A percentile compares a stretch with the other conserved stretches of the same genome.
Evolutionary conservation across 2,797 vertebrate species (phyloP).

Genomic region (Rhynchotus rufescens): DNA sequence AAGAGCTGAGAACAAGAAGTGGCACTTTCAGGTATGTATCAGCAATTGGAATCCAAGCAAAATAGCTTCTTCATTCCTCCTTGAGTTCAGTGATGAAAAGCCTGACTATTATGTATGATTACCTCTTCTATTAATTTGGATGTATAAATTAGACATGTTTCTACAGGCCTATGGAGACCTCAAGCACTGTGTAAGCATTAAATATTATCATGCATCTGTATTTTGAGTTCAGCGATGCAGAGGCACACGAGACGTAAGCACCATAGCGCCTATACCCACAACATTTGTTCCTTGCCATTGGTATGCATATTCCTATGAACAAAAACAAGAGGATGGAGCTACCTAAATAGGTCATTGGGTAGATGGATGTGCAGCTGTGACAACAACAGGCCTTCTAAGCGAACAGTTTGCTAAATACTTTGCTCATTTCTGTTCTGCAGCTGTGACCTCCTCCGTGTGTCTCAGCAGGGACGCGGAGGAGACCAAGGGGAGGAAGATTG

Average conservation of each 20-base stretch:
- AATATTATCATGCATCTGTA: background rate
- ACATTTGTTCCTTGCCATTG: background rate
- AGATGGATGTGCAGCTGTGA: background rate
- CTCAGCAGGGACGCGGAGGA: background rate
- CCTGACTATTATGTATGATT: conserved; percentile 18
- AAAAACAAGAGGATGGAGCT: background rate
- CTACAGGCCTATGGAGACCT: background rate
- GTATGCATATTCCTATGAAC: background rate
- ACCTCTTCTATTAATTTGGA: conserved; percentile 22
- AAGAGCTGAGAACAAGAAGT: background rate
- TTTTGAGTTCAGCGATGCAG: background rate
- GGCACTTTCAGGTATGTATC: conserved; percentile 17
- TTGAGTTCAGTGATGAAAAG: conserved; percentile 47
- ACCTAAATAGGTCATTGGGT: background rate
- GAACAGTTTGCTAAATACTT: background rate
- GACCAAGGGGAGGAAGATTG: background rate
- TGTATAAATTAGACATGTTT: conserved; percentile 17
- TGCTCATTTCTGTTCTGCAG: background rate
- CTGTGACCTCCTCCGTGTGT: background rate
- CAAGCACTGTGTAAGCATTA: background rate
- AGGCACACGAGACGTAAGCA: background rate
- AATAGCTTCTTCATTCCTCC: conserved; percentile 24
- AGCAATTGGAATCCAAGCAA: conserved; percentile 34
- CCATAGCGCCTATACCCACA: background rate
- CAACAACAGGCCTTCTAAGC: background rate